These are phyloP conservation scores for Sipha flava DNA, from an alignment of 1,140 invertebrate genomes.

Conservation along the genomic window DNA sequence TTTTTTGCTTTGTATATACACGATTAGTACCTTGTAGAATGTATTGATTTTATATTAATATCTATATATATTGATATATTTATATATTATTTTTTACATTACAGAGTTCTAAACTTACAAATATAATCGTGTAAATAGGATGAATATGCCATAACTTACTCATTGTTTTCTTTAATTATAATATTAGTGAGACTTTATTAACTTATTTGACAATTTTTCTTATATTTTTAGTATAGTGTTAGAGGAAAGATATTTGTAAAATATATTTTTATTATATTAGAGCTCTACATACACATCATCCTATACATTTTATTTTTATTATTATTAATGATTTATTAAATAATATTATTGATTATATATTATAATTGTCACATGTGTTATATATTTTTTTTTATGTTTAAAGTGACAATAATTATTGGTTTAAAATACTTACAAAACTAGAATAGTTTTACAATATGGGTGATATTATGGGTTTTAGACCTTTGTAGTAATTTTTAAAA, in stretches of 20 bases:
- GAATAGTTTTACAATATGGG: not conserved
- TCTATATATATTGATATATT: too few relatives aligned
- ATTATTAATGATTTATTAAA: not conserved
- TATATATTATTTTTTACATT: not conserved
- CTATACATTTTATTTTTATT: not conserved
- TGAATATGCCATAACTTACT: not conserved
- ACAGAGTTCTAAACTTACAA: not conserved
- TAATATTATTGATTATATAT: not conserved
- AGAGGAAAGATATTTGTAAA: not conserved
- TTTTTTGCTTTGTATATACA: not conserved
- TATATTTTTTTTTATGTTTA: not conserved
- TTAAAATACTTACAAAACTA: conserved; percentile 6
- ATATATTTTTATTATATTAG: conserved; percentile 22
- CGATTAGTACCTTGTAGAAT: not conserved
- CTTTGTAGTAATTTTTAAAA: not conserved
- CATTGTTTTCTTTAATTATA: not conserved
- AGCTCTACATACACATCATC: not conserved
- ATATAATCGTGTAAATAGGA: not conserved
- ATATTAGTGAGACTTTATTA: conserved; percentile 3
- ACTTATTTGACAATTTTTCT: not conserved
- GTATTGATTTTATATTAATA: too few relatives aligned
- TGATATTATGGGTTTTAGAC: not conserved
- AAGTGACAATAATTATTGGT: conserved; percentile 10
- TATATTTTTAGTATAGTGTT: not conserved
- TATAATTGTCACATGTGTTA: not conserved